Evolutionary conservation across 2,888 invertebrate species (phyloP).

Genomic region (Chymomyza amoena): DNA sequence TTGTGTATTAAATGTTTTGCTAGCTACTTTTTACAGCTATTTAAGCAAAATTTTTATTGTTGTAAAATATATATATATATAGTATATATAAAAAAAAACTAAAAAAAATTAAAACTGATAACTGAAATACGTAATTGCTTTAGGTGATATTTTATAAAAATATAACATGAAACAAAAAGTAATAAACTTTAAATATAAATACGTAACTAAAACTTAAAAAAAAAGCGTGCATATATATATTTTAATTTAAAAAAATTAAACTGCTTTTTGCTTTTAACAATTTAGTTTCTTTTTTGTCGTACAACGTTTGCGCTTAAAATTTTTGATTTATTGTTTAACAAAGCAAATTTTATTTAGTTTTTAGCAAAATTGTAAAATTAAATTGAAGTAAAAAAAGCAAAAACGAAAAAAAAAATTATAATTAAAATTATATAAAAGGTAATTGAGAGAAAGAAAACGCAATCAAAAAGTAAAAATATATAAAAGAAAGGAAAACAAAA

Average conservation of each 20-base stretch:
- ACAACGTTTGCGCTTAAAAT: slow-evolving; percentile 38
- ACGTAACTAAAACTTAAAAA: slow-evolving; percentile 19
- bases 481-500: slow-evolving; percentile 12
- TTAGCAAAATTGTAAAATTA: slow-evolving; percentile 79
- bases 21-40: slow-evolving; percentile 12
- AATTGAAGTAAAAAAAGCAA: slow-evolving; percentile 50
- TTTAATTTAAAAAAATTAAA: slow-evolving; percentile 48
- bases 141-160: slow-evolving; percentile 76
- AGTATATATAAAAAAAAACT: slow-evolving; percentile 36
- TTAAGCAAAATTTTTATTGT: slow-evolving; percentile 51
- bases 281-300: slow-evolving; percentile 29
- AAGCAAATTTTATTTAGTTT: slow-evolving; percentile 75
- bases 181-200: slow-evolving; percentile 22
- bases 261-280: slow-evolving; percentile 47
- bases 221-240: slow-evolving; percentile 44
- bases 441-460: slow-evolving; percentile 50
- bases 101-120: slow-evolving; percentile 62
- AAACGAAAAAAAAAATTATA: slow-evolving; percentile 37
- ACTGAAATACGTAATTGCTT: slow-evolving; percentile 78
- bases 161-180: slow-evolving; percentile 43
- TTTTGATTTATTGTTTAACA: slow-evolving; percentile 66
- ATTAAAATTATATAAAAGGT: slow-evolving; percentile 18
- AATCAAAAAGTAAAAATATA: slow-evolving; percentile 58
- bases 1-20: slow-evolving; percentile 58
- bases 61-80: slow-evolving; percentile 43